Base-by-base conservation (phyloP, 2,888 invertebrate species). In the Amblyteles armatorius region DNA sequence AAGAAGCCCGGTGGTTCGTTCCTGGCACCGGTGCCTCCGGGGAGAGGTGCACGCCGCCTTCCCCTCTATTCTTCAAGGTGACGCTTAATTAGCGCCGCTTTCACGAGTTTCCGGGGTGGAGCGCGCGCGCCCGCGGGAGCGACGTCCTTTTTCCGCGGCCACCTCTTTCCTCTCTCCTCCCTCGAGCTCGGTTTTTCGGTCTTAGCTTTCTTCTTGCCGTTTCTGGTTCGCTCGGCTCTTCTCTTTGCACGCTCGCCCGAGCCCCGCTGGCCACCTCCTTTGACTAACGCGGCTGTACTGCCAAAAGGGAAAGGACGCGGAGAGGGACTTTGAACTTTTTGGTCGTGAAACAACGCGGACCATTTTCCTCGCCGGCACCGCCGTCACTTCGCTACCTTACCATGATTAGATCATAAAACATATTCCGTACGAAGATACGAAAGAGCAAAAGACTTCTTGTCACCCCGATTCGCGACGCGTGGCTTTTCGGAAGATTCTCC, bases 31-130 rank as follows among this genome's bases (percentile, higher is more conserved):
- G 72, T 33, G 36, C 60, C 65, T 67, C 36, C 4, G 11, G 36
- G 36, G 71, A 36, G 72, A 48, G 60, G 84, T 26, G 72, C 80
- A 71, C 84, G 79, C 85, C 85, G 80, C 65, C 69, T 67, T 48
- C 50, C 33, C 83, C 65, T 72, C 89, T 86, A 90, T 91, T 91
- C 90, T 90, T 90, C 88, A 85, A 89, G 88, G 87, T 90, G 90
- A 86, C 90, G 90, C 90, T 91, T 91, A 91, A 91, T 91, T 91
- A 91, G 91, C 91, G 87, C 88, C 87, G 88, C 87, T 90, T 91
- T 90, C 88, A 89, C 36, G 85, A 90, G 90, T 90, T 91, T 90
- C 90, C 87, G 84, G 84, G 68, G 76, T 29, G 16, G 40, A 60
- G 52, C 60, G 63, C 33, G 63, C 33, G 68, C 67, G 57, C 29